Percentiles rank a stretch among this genome's conserved stretches.
phyloP scores from a whole-genome alignment of 2,888 invertebrate species.

The Formica aserva region DNA sequence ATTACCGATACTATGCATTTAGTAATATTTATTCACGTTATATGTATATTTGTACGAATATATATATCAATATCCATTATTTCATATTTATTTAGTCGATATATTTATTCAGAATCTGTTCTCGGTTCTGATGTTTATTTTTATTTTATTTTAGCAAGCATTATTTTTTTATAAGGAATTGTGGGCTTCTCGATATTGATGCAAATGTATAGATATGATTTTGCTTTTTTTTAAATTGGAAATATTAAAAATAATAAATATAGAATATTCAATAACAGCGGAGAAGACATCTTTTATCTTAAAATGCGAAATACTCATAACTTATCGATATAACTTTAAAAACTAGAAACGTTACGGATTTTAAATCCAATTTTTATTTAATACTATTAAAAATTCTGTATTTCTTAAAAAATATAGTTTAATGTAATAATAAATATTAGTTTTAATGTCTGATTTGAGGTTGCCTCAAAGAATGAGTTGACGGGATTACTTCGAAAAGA shows the following conservation, averaged over 20 bases:
- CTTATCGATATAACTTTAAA: neutral
- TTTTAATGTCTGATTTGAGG: neutral
- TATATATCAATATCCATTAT: neutral
- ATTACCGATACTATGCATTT: neutral
- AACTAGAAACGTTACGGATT: neutral
- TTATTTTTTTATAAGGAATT: neutral
- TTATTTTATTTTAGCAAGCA: neutral
- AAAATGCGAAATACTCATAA: neutral
- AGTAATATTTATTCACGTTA: neutral
- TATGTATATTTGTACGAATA: neutral
- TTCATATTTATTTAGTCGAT: neutral
- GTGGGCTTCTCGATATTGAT: neutral
- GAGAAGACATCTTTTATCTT: neutral
- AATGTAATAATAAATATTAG: neutral
- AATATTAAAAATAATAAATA: neutral
- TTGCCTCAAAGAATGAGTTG: neutral
- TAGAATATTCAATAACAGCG: neutral
- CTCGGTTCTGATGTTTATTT: neutral
- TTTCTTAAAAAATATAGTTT: neutral
- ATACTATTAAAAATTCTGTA: neutral
- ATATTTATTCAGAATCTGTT: neutral
- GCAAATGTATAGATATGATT: neutral
- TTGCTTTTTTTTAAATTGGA: neutral
- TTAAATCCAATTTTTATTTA: neutral
- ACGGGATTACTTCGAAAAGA: neutral